Base-by-base conservation (phyloP, 2,888 invertebrate genomes). In the Rapana venosa region DNA sequence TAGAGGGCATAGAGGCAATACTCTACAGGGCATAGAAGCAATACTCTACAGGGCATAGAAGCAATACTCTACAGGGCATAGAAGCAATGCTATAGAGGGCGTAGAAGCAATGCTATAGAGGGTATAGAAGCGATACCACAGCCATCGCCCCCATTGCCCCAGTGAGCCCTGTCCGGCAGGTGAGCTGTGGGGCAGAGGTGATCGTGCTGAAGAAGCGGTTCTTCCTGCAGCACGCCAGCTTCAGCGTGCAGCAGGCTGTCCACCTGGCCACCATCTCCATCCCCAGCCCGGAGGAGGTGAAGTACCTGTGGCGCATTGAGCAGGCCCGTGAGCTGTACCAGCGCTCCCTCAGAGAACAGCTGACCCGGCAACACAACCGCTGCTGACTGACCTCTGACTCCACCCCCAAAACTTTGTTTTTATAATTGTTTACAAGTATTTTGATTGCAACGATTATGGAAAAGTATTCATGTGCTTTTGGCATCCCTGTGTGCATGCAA, bases 101-200 rank as follows among this genome's bases (percentile, higher is more conserved):
- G 47, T 47, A 47, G 47, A 47, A 47, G 47, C 47, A 47, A 5
- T 47, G 8, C 47, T 47, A 8, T 47, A 47, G 8, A 47, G 47
- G 47, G 47, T 47, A 8, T 47, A 47, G 47, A 47, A 47, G 47
- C 47, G 8, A 47, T 47, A 47, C 47, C 47, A 47, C 47, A 47
- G 47, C 47, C 47, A 47, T 47, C 47, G n/a, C 47, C 47, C 47
- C 47, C 2, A 47, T 8, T 47, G 47, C 2, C 47, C 47, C 47
- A 47, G 47, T 47, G 47, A 8, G 2, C 8, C 4, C 4, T 47
- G 47, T 47, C 22, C 15, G 1, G 35, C 58, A 85, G 85, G 85
- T 85, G 85, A 85, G 85, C 32, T 85, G 85, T 20, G 85, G 85
- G 30, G 85, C 85, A 30, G 85, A 61, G 85, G 85, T 85, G 85